Base-by-base conservation (phyloP, 2,797 vertebrate genomes). In the Neosilurus mollespiculum region DNA sequence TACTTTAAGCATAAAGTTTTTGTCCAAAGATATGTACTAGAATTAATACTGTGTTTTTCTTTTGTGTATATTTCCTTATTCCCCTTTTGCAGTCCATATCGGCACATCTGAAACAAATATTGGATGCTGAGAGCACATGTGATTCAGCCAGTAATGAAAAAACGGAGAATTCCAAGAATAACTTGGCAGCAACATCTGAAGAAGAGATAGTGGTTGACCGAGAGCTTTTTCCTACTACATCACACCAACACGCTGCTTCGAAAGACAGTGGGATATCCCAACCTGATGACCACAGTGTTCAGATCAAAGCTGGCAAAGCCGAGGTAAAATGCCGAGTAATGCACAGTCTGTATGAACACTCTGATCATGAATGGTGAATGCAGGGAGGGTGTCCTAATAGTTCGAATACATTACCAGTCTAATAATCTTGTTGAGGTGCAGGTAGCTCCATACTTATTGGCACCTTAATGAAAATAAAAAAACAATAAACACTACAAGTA, bases 241-340 rank as follows among this genome's bases (percentile, higher is more conserved):
- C 85, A 61, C 61, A 85, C 56, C 59, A 79, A 30, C n/a, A 56
- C 3, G 9, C 16, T 30, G 66, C 30, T 77, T 49, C 81, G 0
- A 90, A 89, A 70, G 85, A 92, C 88, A 90, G 81, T 37, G 92
- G 89, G 91, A 94, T 88, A 90, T 84, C 87, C 82, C 89, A 88
- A 85, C 90, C 91, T 85, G 95, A 97, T 94, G 95, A 96, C 87
- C 91, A 96, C 93, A 94, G 95, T 86, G 94, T 99, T 88, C 97
- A 99, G 90, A 99, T 99, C 93, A 94, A 96, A 92, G 97, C 97
- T 86, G 93, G 95, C 88, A 99, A 97, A 93, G 96, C 97, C 88
- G 97, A 99, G 96, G 97, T 98, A 94, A 95, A 92, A 56, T 62
- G 9, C 20, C 24, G 18, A 15, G 14, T 54, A 22, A 34, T 61